Evolutionary conservation across 2,797 vertebrate species (phyloP), one percentile per base, ranked within the genome.

Genomic region (Bradypodion pumilum): DNA sequence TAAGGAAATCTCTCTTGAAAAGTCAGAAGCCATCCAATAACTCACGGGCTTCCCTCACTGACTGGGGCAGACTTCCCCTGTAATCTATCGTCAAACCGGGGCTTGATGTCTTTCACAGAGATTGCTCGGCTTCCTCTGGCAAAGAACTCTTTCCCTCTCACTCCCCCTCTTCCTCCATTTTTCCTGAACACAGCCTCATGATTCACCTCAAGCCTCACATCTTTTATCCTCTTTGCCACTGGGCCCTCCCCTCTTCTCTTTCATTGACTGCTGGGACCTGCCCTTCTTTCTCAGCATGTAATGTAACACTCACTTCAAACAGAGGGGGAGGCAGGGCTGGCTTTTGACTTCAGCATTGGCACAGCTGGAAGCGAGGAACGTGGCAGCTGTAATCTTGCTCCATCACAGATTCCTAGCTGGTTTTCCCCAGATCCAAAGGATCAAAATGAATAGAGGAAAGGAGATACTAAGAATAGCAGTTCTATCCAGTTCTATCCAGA

Each of bases 331-430:
- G 84, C 29, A 66, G 83, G 91, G 87, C 76, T 89, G n/a, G 82
- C 88, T 94, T 92, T 93, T 91, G 87, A 90, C 92, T 93, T 86
- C 84, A 90, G 21, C 76, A 65, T 78, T 84, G 88, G 80, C 85
- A 89, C 87, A 86, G 85, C 66, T 84, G 2, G 35, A 2, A 72
- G 76, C 37, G 19, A 89, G 52, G 84, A 80, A 80, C 79, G 86
- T 88, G 88, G 74, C 78, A 85, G 73, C 83, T 87, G 2, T 88
- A 89, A 70, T 91, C 90, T 83, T 84, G 80, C 89, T 91, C 87
- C 83, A 84, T 87, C 89, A 84, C 85, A 91, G 86, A 90, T 91
- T 91, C 86, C 81, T 86, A 75, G n/a, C 40, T 92, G 88, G 77
- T 70, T 93, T 92, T 89, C 86, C 73, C 82, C 15, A 86, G 85